These are phyloP conservation scores for Malurus melanocephalus DNA, from an alignment of 2,113 vertebrate genomes.

Conservation along the genomic window DNA sequence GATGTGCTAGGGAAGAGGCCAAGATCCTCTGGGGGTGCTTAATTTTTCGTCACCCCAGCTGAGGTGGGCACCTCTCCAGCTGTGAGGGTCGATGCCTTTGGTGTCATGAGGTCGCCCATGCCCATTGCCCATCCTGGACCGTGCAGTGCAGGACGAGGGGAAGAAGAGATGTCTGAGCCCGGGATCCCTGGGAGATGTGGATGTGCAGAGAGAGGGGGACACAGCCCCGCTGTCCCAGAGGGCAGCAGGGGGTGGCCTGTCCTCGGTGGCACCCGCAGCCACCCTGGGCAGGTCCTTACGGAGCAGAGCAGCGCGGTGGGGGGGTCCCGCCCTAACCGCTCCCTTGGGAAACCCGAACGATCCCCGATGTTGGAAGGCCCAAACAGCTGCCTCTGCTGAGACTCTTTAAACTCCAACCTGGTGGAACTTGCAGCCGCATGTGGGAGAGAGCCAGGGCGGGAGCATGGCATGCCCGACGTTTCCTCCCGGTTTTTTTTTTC, in stretches of 20 bases:
- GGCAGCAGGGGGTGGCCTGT: rapidly evolving
- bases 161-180: background rate
- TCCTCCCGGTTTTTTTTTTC: slow-evolving; percentile 69
- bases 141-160: background rate
- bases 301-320: background rate
- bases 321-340: background rate
- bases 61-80: background rate
- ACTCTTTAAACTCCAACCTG: slow-evolving; percentile 81
- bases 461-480: slow-evolving; percentile 77
- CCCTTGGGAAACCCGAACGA: slow-evolving; percentile 38
- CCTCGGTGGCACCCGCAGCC: background rate
- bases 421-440: slow-evolving; percentile 77
- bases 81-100: background rate
- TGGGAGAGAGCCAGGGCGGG: slow-evolving; percentile 66
- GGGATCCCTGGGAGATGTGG: background rate
- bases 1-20: background rate
- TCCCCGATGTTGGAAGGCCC: slow-evolving; percentile 54
- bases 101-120: background rate
- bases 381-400: slow-evolving; percentile 78
- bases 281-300: background rate
- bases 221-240: background rate
- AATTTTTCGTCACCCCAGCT: background rate
- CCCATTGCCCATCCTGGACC: background rate
- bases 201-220: background rate
- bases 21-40: rapidly evolving